Base-by-base conservation (phyloP, 2,888 invertebrate genomes). In the Scaeva pyrastri region DNA sequence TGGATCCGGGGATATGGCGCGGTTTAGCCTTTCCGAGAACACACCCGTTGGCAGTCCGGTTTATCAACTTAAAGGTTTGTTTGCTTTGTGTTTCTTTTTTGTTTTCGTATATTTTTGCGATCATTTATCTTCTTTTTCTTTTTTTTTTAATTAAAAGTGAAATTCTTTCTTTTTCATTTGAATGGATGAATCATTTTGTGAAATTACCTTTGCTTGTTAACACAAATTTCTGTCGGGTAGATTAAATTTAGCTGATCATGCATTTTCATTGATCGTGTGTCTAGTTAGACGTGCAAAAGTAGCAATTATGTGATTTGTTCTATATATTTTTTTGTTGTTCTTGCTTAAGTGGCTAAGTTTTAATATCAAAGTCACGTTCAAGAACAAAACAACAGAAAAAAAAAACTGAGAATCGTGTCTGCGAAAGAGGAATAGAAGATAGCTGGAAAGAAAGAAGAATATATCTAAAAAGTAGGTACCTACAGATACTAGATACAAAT, bases 1-100 rank as follows among this genome's bases (percentile, higher is more conserved):
- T 23, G 95, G 95, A 88, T 93, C 93, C 1, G 96, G 97, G 1
- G 97, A 97, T 90, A 96, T 97, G 96, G 94, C 95, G 2, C 94
- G 95, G 82, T 95, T 97, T 90, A 95, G 95, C 76, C 91, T 97
- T 12, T 94, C 95, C 11, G 97, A 97, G 91, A 95, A 96, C 88
- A 96, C 96, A 1, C 94, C 94, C 45, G 95, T 96, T 12, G 96
- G 96, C 43, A 95, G 96, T 77, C 95, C 96, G 0, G 95, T 96
- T 1, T 96, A 96, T 92, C 96, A 96, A 88, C 93, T 96, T 48
- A 95, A 95, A 93, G 96, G 96, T 94, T 93, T 93, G 90, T 89
- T 19, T 72, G 3, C 7, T 21, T 39, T 43, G 11, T 72, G 36
- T 4, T n/a, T 66, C 43, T 6, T 43, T 26, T 62, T 1, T 10